Evolutionary conservation across 2,113 vertebrate species (phyloP).

Genomic region (Psilopogon haemacephalus): DNA sequence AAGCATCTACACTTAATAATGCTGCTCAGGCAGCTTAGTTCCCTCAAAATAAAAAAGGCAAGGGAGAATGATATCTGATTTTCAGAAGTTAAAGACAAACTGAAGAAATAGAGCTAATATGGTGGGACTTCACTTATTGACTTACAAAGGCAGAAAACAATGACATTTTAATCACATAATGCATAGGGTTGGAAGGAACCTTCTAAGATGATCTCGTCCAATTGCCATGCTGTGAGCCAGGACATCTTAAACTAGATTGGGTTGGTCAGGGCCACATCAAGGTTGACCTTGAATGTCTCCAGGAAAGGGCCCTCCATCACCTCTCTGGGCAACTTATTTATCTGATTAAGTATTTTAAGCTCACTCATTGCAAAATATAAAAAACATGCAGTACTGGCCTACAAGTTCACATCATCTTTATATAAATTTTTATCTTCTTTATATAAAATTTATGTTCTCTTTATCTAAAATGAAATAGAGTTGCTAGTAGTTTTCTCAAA

Average conservation of each 20-base stretch:
- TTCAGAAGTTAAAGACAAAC: background rate
- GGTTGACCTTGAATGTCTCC: no score
- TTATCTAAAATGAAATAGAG: slow-evolving; percentile 47
- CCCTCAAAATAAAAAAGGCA: background rate
- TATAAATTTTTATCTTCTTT: slow-evolving; percentile 24
- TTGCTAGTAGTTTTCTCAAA: slow-evolving; percentile 9
- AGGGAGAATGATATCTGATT: background rate
- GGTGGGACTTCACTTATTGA: background rate
- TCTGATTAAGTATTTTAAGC: background rate
- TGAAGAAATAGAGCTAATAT: background rate
- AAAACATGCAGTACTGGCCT: background rate
- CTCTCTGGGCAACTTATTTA: background rate
- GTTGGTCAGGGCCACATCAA: no score
- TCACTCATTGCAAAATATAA: background rate
- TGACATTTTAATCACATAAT: background rate
- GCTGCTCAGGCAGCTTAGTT: background rate
- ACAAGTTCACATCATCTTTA: background rate
- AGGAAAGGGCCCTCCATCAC: no score
- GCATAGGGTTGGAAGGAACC: no score
- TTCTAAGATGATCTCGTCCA: no score
- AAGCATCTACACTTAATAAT: background rate
- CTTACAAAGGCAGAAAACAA: slow-evolving; percentile 1
- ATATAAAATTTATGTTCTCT: slow-evolving; percentile 21
- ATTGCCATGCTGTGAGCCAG: no score
- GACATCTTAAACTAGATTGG: no score